Percentiles rank a stretch among this genome's conserved stretches.
Evolutionary conservation across 2,797 vertebrate species (phyloP).

Genomic region (Microcaecilia unicolor): DNA sequence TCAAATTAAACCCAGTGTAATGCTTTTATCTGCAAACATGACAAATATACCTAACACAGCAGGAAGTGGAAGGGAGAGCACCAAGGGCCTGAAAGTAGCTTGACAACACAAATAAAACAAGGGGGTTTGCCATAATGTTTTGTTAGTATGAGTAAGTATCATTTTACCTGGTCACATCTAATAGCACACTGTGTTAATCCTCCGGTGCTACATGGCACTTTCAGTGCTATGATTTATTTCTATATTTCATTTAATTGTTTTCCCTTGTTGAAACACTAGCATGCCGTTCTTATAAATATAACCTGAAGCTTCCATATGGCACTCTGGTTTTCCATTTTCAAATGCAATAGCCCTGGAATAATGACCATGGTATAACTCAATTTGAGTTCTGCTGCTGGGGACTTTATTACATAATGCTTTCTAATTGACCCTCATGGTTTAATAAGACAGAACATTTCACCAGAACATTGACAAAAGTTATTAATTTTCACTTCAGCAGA

Average conservation of each 20-base stretch:
- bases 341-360: constrained; percentile 65
- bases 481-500: constrained; percentile 99
- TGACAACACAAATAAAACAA: constrained; percentile 24
- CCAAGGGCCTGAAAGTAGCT: too few species aligned
- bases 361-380: constrained; percentile 85
- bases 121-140: too few species aligned
- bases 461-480: constrained; percentile 98
- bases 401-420: constrained; percentile 95
- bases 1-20: too few species aligned
- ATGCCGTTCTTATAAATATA: constrained; percentile 64
- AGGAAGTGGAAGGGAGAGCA: too few species aligned
- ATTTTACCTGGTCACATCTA: constrained; percentile 33
- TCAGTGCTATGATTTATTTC: constrained; percentile 58
- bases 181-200: constrained; percentile 36
- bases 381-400: constrained; percentile 87
- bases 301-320: constrained; percentile 58
- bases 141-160: constrained; percentile 37
- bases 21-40: too few species aligned
- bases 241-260: constrained; percentile 63
- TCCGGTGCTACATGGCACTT: constrained; percentile 41
- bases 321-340: constrained; percentile 68
- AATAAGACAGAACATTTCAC: constrained; percentile 87
- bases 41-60: too few species aligned
- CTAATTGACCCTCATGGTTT: constrained; percentile 96
- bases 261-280: constrained; percentile 61